Conservation (phyloP, 1,140 invertebrate genomes). For the Drosophila watanabei region DNA sequence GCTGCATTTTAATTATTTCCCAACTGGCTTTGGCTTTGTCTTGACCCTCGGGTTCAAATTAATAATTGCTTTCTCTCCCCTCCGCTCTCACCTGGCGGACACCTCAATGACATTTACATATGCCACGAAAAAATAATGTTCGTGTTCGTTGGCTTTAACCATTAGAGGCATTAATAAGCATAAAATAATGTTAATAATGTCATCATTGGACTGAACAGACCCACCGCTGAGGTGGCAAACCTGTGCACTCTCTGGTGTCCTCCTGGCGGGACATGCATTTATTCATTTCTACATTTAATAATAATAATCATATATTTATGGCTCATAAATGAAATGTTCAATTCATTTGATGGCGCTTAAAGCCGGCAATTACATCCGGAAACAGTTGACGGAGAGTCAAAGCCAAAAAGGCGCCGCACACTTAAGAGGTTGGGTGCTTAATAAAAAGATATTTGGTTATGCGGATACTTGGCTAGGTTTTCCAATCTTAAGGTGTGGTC, state of each 20-base stretch:
- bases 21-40: conserved; percentile 30
- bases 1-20: conserved; percentile 50
- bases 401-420: conserved; percentile 38
- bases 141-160: conserved; percentile 40
- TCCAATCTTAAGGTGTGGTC: not conserved
- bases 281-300: conserved; percentile 58
- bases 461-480: not conserved
- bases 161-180: conserved; percentile 76
- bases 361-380: conserved; percentile 52
- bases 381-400: not conserved
- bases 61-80: conserved; percentile 62
- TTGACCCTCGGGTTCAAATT: conserved; percentile 72
- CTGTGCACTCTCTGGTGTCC: conserved; percentile 1
- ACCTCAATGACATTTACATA: conserved; percentile 77
- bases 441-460: not conserved
- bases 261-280: conserved; percentile 44
- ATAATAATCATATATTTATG: conserved; percentile 67
- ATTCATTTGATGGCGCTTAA: conserved; percentile 55
- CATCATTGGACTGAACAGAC: conserved; percentile 60
- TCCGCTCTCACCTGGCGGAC: conserved; percentile 18
- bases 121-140: conserved; percentile 50
- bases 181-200: conserved; percentile 81
- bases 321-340: conserved; percentile 63
- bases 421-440: not conserved
- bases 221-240: conserved; percentile 55